A percentile compares a stretch with the other conserved stretches of the same genome.
phyloP scores from a whole-genome alignment of 2,888 invertebrate species.

The Cactoblastis cactorum region DNA sequence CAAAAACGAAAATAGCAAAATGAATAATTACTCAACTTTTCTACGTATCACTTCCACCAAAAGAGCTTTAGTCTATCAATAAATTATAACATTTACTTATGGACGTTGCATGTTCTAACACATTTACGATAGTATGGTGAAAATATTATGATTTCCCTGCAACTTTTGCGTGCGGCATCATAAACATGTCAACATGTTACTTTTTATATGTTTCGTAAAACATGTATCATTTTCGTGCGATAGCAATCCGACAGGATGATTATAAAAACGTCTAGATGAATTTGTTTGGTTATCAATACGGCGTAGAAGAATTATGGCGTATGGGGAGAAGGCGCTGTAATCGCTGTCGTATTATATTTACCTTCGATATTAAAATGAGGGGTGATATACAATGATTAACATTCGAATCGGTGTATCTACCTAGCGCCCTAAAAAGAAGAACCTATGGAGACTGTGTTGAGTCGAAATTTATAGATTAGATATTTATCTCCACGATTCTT shows the following conservation, averaged over 20 bases:
- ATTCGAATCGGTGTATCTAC: too few species aligned
- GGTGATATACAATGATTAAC: too few species aligned
- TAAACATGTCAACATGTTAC: slow-evolving; percentile 26
- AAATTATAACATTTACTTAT: slow-evolving; percentile 20
- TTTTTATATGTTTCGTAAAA: slow-evolving; percentile 24
- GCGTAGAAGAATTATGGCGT: background rate
- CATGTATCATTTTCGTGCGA: slow-evolving; percentile 24
- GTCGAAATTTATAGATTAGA: too few species aligned
- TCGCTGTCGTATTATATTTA: too few species aligned
- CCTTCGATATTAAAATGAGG: too few species aligned
- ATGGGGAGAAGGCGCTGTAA: background rate
- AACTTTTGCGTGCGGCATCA: slow-evolving; percentile 22
- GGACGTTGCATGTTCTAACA: slow-evolving; percentile 20
- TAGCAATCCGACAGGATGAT: slow-evolving; percentile 23
- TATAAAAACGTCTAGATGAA: slow-evolving; percentile 22
- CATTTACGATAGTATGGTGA: slow-evolving; percentile 18
- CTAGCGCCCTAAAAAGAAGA: too few species aligned
- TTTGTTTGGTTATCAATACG: slow-evolving; percentile 20
- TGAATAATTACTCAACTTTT: slow-evolving; percentile 19
- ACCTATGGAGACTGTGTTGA: too few species aligned
- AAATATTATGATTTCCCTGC: slow-evolving; percentile 22
- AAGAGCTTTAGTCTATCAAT: slow-evolving; percentile 11
- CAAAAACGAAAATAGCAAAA: slow-evolving; percentile 19
- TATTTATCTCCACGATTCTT: too few species aligned
- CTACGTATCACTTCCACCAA: background rate